Conservation (phyloP, 2,113 vertebrate genomes). For the Melanotaenia duboulayi region DNA sequence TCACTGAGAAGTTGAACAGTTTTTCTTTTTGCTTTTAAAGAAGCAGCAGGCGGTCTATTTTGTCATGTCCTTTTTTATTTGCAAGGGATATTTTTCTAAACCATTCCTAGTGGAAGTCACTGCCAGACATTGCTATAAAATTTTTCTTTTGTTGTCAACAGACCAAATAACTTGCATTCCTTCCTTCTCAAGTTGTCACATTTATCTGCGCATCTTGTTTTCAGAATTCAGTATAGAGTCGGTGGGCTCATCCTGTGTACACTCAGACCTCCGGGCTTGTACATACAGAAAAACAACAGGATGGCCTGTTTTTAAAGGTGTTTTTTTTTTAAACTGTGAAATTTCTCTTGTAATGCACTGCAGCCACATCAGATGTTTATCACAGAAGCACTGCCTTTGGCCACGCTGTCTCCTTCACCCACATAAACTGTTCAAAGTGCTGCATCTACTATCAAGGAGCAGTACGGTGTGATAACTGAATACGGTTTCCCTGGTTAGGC, state of each 20-base stretch:
- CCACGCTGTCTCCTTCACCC: constrained; percentile 12
- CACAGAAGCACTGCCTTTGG: constrained; percentile 37
- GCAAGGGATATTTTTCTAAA: constrained; percentile 28
- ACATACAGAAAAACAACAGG: background rate
- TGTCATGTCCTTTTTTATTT: constrained; percentile 45
- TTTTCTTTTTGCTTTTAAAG: constrained; percentile 40
- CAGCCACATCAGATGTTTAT: constrained; percentile 51
- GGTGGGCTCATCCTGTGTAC: constrained; percentile 12
- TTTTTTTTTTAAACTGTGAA: constrained; percentile 71
- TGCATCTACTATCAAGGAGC: constrained; percentile 23
- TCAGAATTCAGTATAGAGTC: constrained; percentile 32
- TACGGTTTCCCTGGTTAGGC: constrained; percentile 8
- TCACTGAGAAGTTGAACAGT: background rate
- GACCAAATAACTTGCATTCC: constrained; percentile 80
- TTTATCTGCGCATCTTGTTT: constrained; percentile 43
- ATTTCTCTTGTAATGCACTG: constrained; percentile 57
- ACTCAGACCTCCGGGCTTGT: constrained; percentile 1
- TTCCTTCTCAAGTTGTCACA: constrained; percentile 46
- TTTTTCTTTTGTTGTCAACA: constrained; percentile 61
- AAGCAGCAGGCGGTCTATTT: constrained; percentile 44
- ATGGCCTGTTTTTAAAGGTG: constrained; percentile 36
- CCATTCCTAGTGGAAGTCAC: constrained; percentile 32
- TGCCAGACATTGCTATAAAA: constrained; percentile 57
- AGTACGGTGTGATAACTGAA: constrained; percentile 21
- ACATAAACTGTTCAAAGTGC: constrained; percentile 47